Evolutionary conservation across 2,113 vertebrate genomes (phyloP), one percentile per base, ranked within the genome.

Genomic region (Catharus bicknelli): DNA sequence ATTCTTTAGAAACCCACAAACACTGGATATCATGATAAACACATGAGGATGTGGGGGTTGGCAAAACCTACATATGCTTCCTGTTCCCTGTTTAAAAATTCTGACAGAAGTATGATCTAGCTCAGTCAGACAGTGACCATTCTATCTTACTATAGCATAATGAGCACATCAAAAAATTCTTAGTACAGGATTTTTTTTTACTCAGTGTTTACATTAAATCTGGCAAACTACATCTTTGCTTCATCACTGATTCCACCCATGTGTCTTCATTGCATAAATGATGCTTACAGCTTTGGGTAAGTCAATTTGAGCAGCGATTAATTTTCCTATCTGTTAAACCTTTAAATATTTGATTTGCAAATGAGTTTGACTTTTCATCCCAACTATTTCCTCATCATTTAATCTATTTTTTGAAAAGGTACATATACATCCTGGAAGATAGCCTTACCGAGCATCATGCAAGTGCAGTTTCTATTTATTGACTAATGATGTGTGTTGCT

Each of bases 311-410:
- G 54, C 38, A 87, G 62, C 3, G 36, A 68, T 90, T 82, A 92
- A 30, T 83, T 91, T 81, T 70, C 18, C 53, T 78, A 38, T 75
- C 62, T 62, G 40, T 68, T 86, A 86, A 75, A 83, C n/a, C 50
- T 90, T 64, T 77, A 82, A 88, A 90, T 74, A 75, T 70, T 93
- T 92, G 74, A 72, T 75, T 91, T 91, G 69, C n/a, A 92, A 90
- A 80, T 63, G 27, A 10, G 25, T 64, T 36, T 66, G 82, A 79
- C 61, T 76, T 85, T 66, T 61, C 25, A 75, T 90, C 34, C 50
- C 57, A 88, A 38, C 43, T 36, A 47, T 34, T 34, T 59, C 36
- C 19, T 34, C n/a, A 45, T 72, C 67, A 69, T 73, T 76, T 84
- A 20, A 82, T 43, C 27, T 72, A 13, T 20, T 69, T 93, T 76